Evolutionary conservation across 1,140 invertebrate species (phyloP).

Genomic region (Drosophila serrata): DNA sequence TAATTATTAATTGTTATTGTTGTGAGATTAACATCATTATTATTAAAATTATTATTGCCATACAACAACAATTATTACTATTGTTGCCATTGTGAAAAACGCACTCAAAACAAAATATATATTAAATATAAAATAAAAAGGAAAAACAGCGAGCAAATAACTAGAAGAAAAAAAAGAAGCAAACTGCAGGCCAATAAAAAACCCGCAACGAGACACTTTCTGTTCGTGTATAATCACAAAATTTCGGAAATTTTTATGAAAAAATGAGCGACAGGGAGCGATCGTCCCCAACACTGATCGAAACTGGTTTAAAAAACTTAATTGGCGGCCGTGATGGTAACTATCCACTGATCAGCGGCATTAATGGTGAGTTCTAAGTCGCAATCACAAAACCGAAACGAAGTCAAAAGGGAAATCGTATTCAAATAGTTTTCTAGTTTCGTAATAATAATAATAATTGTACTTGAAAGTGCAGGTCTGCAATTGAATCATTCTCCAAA

Average conservation of each 20-base stretch:
- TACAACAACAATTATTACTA: conserved; percentile 4
- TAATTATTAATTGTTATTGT: conserved; percentile 54
- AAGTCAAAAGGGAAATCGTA: not conserved
- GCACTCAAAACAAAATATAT: conserved; percentile 21
- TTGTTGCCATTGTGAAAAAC: conserved; percentile 21
- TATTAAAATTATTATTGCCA: conserved; percentile 47
- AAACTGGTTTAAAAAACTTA: conserved; percentile 92
- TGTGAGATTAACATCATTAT: conserved; percentile 48
- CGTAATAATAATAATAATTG: conserved; percentile 3
- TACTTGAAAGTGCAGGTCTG: conserved; percentile 4
- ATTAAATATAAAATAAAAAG: not conserved
- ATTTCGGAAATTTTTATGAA: conserved; percentile 83
- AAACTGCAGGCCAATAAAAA: conserved; percentile 42
- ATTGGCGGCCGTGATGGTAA: conserved; percentile 91
- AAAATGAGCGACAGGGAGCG: conserved; percentile 92
- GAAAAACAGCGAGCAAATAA: conserved; percentile 12
- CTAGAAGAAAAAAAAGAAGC: conserved; percentile 21
- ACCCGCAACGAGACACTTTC: conserved; percentile 42
- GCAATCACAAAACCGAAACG: conserved; percentile 1
- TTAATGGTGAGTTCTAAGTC: conserved; percentile 88
- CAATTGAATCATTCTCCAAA: conserved; percentile 19
- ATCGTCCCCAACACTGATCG: conserved; percentile 91
- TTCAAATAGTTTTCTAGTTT: not conserved
- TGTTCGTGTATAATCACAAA: conserved; percentile 83
- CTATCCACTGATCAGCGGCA: conserved; percentile 90